Evolutionary conservation across 2,888 invertebrate species (phyloP).

Genomic region (Dicyrtomina minuta): DNA sequence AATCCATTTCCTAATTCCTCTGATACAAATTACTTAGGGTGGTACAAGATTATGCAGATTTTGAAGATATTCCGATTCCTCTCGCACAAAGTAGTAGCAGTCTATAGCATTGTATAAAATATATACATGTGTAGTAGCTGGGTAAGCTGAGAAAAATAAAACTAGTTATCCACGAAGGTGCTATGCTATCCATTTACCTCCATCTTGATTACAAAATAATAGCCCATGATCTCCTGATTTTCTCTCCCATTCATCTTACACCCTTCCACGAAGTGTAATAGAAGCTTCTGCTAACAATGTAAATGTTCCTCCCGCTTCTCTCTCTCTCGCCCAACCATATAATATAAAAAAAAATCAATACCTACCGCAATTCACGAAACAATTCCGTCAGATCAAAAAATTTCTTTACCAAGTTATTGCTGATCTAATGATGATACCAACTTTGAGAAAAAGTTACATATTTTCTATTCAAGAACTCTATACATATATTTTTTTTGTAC

Average conservation of each 20-base stretch:
- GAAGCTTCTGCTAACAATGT: constrained; percentile 8
- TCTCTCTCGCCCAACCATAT: background rate
- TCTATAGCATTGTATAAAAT: too few species aligned
- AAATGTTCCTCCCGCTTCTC: constrained; percentile 3
- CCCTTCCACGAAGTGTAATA: constrained; percentile 1
- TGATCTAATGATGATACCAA: background rate
- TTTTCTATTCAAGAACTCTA: background rate
- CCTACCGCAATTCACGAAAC: constrained; percentile 12
- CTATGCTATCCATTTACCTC: background rate
- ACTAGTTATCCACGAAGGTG: background rate
- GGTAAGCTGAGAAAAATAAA: too few species aligned
- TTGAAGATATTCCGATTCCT: too few species aligned
- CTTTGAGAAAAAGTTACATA: background rate
- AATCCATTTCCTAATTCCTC: too few species aligned
- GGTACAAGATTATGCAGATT: too few species aligned
- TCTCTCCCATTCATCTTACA: constrained; percentile 8
- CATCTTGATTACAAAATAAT: constrained; percentile 18
- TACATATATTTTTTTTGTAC: background rate
- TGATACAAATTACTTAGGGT: too few species aligned
- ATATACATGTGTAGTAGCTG: too few species aligned
- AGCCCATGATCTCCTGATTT: constrained; percentile 22
- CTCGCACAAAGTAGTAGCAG: too few species aligned
- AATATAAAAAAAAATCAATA: constrained; percentile 16
- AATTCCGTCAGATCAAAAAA: background rate
- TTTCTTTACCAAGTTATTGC: background rate